Conservation (phyloP, 2,797 vertebrate species). For the Macroramphosus scolopax region DNA sequence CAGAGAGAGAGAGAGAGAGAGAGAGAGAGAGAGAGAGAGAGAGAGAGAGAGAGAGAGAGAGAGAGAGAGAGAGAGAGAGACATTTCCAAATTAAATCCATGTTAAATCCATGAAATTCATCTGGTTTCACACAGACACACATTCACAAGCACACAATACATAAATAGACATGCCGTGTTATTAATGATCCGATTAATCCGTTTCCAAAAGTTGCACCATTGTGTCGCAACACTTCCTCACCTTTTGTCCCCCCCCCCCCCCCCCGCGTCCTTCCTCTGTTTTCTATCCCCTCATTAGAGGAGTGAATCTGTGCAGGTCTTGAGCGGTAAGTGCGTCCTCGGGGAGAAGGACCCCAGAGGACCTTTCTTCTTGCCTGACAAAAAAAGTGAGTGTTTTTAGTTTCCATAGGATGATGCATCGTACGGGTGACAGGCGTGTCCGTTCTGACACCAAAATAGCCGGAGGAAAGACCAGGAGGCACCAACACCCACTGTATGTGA, state of each 20-base stretch:
- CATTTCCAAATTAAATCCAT: conserved; percentile 21
- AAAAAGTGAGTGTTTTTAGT: conserved; percentile 21
- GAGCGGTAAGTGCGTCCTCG: conserved; percentile 58
- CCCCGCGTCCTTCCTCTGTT: conserved; percentile 29
- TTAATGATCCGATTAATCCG: conserved; percentile 26
- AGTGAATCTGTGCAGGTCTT: conserved; percentile 49
- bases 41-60: no score
- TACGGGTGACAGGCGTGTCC: conserved; percentile 35
- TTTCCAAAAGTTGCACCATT: conserved; percentile 10
- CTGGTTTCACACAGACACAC: not conserved
- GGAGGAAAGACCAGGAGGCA: conserved; percentile 30
- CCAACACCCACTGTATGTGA: no score
- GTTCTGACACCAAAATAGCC: conserved; percentile 45
- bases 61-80: no score
- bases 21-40: no score
- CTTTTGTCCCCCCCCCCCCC: not conserved
- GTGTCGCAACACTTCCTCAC: conserved; percentile 18
- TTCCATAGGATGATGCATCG: conserved; percentile 34
- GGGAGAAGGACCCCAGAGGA: conserved; percentile 51
- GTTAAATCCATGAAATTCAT: conserved; percentile 24
- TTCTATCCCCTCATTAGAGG: conserved; percentile 59
- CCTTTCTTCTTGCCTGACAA: conserved; percentile 29
- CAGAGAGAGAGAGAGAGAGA: conserved; percentile 25
- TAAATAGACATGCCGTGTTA: conserved; percentile 4
- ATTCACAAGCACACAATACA: conserved; percentile 4